These are phyloP conservation scores for Turnix velox DNA, from an alignment of 2,113 vertebrate species.

Conservation along the genomic window DNA sequence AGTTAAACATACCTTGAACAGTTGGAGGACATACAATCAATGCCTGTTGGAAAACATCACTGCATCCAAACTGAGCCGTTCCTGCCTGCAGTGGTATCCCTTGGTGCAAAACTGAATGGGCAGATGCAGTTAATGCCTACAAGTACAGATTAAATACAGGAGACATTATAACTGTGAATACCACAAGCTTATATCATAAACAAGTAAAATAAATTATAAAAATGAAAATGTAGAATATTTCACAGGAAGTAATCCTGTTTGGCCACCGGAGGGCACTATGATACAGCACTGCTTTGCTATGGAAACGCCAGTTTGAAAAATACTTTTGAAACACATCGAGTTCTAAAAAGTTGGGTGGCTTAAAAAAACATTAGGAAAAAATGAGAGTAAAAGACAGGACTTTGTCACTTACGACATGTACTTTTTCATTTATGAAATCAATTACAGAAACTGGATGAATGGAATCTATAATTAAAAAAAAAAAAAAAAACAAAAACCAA, in stretches of 20 bases:
- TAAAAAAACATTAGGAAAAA: not conserved
- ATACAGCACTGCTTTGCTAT: not conserved
- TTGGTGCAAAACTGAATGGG: conserved; percentile 89
- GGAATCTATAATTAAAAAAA: not conserved
- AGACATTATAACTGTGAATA: not conserved
- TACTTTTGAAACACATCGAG: not conserved
- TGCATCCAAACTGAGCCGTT: conserved; percentile 90
- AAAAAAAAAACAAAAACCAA: no score
- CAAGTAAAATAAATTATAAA: not conserved
- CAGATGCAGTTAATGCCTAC: conserved; percentile 86
- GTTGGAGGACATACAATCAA: conserved; percentile 92
- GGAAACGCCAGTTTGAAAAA: not conserved
- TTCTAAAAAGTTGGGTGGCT: not conserved
- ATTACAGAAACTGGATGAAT: not conserved
- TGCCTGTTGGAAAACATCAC: conserved; percentile 93
- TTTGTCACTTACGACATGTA: not conserved
- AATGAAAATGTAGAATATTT: not conserved
- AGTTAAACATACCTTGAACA: conserved; percentile 84
- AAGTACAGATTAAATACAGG: not conserved
- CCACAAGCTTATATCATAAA: not conserved
- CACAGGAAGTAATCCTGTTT: not conserved
- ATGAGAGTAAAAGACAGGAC: not conserved
- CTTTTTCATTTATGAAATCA: not conserved
- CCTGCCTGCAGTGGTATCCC: conserved; percentile 92
- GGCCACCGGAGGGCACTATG: conserved; percentile 31